A percentile compares a stretch with the other conserved stretches of the same genome.
Conservation (phyloP, 2,888 invertebrate species). For the Aphidius colemani region DNA sequence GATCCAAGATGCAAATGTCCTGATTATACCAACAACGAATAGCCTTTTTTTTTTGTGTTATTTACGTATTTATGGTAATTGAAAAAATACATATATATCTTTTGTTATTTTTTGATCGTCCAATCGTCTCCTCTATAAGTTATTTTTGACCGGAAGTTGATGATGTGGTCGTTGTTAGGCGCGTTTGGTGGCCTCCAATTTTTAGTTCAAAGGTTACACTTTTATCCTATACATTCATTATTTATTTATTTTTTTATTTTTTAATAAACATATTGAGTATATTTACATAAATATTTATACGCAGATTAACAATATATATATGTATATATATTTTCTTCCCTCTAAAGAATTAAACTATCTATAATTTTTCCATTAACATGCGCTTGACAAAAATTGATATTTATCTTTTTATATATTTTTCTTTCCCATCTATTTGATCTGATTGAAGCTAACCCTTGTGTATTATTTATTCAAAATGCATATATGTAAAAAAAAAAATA, state of each 20-base stretch:
- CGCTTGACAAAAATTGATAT: no score
- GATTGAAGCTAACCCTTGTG: slow-evolving; percentile 2
- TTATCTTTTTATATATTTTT: neutral
- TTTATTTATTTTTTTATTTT: slow-evolving; percentile 19
- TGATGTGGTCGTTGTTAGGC: slow-evolving; percentile 32
- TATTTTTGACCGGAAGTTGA: slow-evolving; percentile 40
- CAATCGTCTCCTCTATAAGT: slow-evolving; percentile 27
- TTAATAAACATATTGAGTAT: neutral
- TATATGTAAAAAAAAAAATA: slow-evolving; percentile 55
- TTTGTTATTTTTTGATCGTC: slow-evolving; percentile 18
- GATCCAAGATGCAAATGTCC: slow-evolving; percentile 39
- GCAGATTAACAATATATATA: slow-evolving; percentile 3
- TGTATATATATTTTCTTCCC: neutral
- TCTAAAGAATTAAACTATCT: neutral
- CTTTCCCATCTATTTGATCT: neutral
- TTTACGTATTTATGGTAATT: slow-evolving; percentile 40
- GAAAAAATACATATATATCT: slow-evolving; percentile 26
- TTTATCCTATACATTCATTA: slow-evolving; percentile 21
- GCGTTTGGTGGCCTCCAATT: slow-evolving; percentile 32
- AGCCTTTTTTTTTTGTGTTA: slow-evolving; percentile 30
- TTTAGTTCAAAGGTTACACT: slow-evolving; percentile 43
- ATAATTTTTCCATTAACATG: no score
- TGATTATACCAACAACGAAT: slow-evolving; percentile 38
- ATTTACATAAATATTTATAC: no score
- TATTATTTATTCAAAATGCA: slow-evolving; percentile 25